Conservation (phyloP, 2,797 vertebrate species). For the Aphelocoma californica region DNA sequence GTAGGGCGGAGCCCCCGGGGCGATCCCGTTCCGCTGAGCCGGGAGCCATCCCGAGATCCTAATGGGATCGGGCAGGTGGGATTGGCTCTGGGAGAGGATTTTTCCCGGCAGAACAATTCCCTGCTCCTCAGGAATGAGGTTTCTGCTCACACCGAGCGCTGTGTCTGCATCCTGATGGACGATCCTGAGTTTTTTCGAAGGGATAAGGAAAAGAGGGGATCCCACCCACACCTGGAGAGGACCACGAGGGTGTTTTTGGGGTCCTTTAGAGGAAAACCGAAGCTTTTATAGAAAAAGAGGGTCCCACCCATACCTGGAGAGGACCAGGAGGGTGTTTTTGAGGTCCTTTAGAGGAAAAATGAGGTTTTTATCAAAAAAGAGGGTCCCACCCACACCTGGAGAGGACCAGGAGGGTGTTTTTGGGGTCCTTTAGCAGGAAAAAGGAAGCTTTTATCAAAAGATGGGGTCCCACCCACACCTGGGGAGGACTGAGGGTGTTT, state of each 20-base stretch:
- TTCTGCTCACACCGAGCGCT: background rate
- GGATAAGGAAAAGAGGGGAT: background rate
- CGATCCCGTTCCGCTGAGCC: background rate
- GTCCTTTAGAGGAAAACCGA: no score
- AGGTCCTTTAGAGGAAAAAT: background rate
- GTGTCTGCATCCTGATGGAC: no score
- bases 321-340: rapidly evolving
- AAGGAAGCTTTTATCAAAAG: no score
- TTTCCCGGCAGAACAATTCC: background rate
- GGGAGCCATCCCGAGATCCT: background rate
- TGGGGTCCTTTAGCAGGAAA: background rate
- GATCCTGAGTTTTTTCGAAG: background rate
- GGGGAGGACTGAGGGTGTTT: rapidly evolving
- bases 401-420: rapidly evolving
- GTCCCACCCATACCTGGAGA: rapidly evolving
- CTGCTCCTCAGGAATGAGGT: background rate
- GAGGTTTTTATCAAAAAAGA: background rate
- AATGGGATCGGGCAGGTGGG: background rate
- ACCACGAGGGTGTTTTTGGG: no score
- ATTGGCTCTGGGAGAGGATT: background rate
- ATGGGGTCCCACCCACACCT: rapidly evolving
- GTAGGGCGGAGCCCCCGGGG: background rate
- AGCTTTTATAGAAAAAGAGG: background rate
- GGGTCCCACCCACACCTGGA: background rate
- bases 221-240: no score